Percentiles rank a stretch among this genome's conserved stretches.
Conservation (phyloP, 2,797 vertebrate genomes). For the Amazona finschi region DNA sequence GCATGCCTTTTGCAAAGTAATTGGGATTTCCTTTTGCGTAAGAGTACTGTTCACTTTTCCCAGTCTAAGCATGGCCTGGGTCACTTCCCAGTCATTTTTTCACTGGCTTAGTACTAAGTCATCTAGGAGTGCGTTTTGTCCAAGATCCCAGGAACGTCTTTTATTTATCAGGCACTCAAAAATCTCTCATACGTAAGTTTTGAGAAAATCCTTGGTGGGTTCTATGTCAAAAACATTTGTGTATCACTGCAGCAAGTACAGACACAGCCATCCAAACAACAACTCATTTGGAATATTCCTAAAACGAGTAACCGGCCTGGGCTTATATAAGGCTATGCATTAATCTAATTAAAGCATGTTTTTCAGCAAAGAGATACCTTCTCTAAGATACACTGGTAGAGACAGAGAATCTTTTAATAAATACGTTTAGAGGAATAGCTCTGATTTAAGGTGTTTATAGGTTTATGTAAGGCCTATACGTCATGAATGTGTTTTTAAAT, state of each 20-base stretch:
- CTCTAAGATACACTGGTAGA: neutral
- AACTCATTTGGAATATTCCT: neutral
- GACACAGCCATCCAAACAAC: neutral
- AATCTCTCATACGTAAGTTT: neutral
- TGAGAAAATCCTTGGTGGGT: neutral
- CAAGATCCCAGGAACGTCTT: neutral
- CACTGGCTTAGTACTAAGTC: neutral
- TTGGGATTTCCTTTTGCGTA: neutral
- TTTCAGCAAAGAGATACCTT: neutral
- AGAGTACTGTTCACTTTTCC: neutral
- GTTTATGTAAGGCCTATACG: neutral
- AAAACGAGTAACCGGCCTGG: neutral
- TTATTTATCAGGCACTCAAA: neutral
- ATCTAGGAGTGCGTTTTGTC: neutral
- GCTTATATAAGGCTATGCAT: neutral
- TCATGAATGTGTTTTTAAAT: neutral
- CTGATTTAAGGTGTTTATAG: neutral
- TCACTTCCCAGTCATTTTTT: neutral
- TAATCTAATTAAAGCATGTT: neutral
- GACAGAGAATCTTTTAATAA: neutral
- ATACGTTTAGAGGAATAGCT: neutral
- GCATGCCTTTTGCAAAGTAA: neutral
- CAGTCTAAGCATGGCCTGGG: neutral
- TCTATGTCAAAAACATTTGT: neutral
- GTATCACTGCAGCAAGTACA: neutral